These are phyloP conservation scores for Cyphomyrus plagiostoma DNA, from an alignment of 2,113 vertebrate genomes.

Conservation along the genomic window DNA sequence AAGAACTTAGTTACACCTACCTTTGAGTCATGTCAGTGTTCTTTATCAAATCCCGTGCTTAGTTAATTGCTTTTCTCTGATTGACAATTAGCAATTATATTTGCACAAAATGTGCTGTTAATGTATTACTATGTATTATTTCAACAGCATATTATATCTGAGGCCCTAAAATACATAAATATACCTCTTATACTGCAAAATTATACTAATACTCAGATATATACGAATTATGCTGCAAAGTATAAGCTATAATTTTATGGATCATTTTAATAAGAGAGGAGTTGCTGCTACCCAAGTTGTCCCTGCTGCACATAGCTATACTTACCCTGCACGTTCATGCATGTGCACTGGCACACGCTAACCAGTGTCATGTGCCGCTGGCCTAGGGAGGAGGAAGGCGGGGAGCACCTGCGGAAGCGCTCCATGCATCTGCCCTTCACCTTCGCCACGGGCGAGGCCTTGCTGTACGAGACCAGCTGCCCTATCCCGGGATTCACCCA, in stretches of 20 bases:
- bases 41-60: background rate
- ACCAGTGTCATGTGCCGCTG: constrained; percentile 2
- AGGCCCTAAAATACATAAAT: background rate
- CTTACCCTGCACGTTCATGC: background rate
- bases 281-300: background rate
- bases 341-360: background rate
- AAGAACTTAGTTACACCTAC: background rate
- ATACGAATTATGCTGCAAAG: background rate
- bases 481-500: constrained; percentile 51
- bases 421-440: constrained; percentile 74
- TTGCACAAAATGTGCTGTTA: background rate
- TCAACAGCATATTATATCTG: background rate
- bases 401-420: constrained; percentile 67
- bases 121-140: background rate
- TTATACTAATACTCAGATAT: background rate
- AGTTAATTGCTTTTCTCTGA: background rate
- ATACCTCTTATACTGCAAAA: background rate
- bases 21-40: background rate
- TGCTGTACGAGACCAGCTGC: constrained; percentile 67
- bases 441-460: constrained; percentile 70
- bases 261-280: background rate
- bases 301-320: background rate
- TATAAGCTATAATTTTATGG: background rate
- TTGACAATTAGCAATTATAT: background rate
- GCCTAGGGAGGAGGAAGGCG: constrained; percentile 73